Percentiles rank a stretch among this genome's conserved stretches.
Conservation (phyloP, 2,797 vertebrate genomes). For the Intellagama lesueurii region DNA sequence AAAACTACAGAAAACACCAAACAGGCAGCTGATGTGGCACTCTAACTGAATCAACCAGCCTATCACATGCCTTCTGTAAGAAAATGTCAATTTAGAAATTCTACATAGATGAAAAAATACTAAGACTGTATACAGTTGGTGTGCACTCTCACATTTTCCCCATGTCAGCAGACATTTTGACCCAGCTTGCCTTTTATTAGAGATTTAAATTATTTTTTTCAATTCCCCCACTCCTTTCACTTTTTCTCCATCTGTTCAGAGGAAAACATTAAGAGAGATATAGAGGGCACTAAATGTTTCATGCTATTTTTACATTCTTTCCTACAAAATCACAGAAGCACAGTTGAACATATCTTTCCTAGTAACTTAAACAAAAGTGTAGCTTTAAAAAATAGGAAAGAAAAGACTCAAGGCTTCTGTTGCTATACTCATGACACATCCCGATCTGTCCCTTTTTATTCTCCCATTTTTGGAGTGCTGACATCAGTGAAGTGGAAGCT, state of each 20-base stretch:
- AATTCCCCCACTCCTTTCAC: not conserved
- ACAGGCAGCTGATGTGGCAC: not conserved
- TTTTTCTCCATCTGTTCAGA: conserved; percentile 28
- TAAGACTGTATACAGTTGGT: conserved; percentile 21
- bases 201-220: conserved; percentile 22
- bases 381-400: not conserved
- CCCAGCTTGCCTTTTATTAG: conserved; percentile 33
- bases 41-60: not conserved
- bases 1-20: not conserved
- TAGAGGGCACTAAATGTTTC: conserved; percentile 26
- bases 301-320: conserved; percentile 33
- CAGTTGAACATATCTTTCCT: conserved; percentile 10
- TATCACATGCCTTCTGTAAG: not conserved
- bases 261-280: not conserved
- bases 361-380: conserved; percentile 6
- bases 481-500: too few relatives aligned
- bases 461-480: too few relatives aligned
- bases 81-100: conserved; percentile 1
- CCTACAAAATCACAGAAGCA: conserved; percentile 25
- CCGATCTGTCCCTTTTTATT: too few relatives aligned
- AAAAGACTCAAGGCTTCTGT: not conserved
- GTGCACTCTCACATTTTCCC: conserved; percentile 11
- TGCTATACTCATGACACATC: too few relatives aligned
- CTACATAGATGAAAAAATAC: not conserved
- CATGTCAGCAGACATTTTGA: conserved; percentile 30